A percentile compares a stretch with the other conserved stretches of the same genome.
phyloP scores from a whole-genome alignment of 2,113 vertebrate genomes.

The Lota lota region DNA sequence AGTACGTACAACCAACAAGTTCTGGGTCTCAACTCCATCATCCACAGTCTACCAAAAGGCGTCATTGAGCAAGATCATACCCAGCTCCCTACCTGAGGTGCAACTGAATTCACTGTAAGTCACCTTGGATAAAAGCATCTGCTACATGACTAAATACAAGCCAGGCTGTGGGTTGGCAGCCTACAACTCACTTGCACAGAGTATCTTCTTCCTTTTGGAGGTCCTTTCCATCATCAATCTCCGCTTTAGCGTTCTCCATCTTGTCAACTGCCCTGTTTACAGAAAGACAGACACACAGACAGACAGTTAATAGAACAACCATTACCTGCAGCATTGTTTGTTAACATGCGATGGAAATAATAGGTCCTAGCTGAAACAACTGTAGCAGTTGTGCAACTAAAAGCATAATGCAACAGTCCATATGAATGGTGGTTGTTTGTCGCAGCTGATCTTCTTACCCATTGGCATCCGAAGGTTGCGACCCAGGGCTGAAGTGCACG shows the following conservation, averaged over 20 bases:
- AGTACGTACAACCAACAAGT: not conserved
- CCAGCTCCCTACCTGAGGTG: too few relatives aligned
- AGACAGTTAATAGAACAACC: not conserved
- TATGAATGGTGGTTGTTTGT: too few relatives aligned
- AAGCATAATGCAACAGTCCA: not conserved
- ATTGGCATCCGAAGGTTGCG: conserved; percentile 61
- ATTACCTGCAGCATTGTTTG: too few relatives aligned
- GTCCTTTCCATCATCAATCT: conserved; percentile 83
- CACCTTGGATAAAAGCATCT: not conserved
- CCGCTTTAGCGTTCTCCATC: conserved; percentile 74
- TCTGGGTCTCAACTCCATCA: not conserved
- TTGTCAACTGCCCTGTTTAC: conserved; percentile 54
- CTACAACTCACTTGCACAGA: conserved; percentile 73
- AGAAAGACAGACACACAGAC: not conserved
- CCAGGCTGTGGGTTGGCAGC: not conserved
- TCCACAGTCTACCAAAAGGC: too few relatives aligned
- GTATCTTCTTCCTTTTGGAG: conserved; percentile 65
- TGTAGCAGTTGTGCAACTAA: not conserved
- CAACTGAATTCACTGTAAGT: not conserved
- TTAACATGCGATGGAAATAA: too few relatives aligned
- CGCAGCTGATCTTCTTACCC: conserved; percentile 68
- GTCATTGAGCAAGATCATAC: too few relatives aligned
- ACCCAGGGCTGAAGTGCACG: conserved; percentile 74
- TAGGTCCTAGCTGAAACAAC: too few relatives aligned
- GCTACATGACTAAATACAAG: not conserved